phyloP scores from a whole-genome alignment of 2,888 invertebrate genomes.

The Willowsia nigromaculata region DNA sequence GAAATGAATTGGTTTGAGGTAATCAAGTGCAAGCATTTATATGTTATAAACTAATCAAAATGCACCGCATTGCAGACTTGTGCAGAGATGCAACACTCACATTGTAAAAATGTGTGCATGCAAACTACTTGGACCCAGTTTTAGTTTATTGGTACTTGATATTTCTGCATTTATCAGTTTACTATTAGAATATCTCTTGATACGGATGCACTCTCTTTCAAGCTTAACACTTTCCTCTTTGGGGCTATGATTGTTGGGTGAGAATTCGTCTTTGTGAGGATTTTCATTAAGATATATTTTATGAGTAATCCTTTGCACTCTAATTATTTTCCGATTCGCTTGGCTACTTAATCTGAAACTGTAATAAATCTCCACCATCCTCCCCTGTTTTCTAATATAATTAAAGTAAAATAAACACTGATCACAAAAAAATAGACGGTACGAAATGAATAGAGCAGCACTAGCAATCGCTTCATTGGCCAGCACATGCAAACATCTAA shows the following conservation, averaged over 20 bases:
- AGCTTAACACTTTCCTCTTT: constrained; percentile 60
- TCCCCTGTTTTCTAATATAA: constrained; percentile 11
- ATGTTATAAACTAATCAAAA: no score
- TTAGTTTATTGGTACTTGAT: neutral
- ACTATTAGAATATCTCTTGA: neutral
- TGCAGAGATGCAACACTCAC: no score
- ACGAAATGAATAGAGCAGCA: no score
- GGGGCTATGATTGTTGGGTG: constrained; percentile 26
- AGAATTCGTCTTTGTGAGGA: constrained; percentile 33
- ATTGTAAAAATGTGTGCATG: no score
- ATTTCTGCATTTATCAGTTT: neutral
- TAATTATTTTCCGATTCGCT: constrained; percentile 67
- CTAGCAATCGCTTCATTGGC: no score
- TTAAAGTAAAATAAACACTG: constrained; percentile 34
- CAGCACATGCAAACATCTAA: no score
- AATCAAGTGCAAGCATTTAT: no score
- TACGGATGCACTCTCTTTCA: constrained; percentile 23
- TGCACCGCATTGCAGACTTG: no score
- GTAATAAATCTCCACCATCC: neutral
- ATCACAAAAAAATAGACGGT: no score
- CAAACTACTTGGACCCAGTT: no score
- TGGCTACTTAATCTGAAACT: constrained; percentile 51
- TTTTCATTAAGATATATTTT: constrained; percentile 40
- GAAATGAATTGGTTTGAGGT: no score
- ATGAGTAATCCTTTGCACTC: constrained; percentile 52